Base-by-base conservation (phyloP, 2,797 vertebrate genomes). In the Channa striata region DNA sequence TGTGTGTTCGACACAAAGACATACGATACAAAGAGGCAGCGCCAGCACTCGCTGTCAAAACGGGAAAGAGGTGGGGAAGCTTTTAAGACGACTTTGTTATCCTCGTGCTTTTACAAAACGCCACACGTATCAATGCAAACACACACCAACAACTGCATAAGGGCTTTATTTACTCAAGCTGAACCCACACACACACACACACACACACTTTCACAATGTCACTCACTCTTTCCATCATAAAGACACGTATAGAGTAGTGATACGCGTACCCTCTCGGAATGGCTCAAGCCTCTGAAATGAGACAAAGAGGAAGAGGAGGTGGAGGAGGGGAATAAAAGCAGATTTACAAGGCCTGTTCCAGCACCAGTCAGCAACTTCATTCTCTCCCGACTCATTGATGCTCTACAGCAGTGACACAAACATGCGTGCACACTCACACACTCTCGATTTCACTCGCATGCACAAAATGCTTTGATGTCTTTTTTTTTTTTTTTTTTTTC, bases 341-440 rank as follows among this genome's bases (percentile, higher is more conserved):
- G 87, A 87, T 87, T 89, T 82, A 84, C 68, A 84, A 74, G 76
- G 72, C 59, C 59, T 72, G 51, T 74, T 88, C 71, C 78, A 82
- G 78, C 63, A 68, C 59, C 66, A 82, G 78, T 89, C 88, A 91
- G 86, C 88, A 89, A 65, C 78, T 87, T 81, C 71, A 80, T 87
- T 79, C 67, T 89, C 51, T 75, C 48, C 46, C 59, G 56, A 52
- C 48, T 37, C 51, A 14, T 51, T 64, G 69, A 79, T 58, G 78
- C 70, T 85, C 78, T 74, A 54, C 56, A 81, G 67, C 72, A 69
- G 57, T 40, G 68, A 74, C 57, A 77, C 73, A 61, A 5, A n/a
- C 57, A 51, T 8, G 8, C 65, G 42, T 30, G 6, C 69, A 44
- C 30, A 17, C 37, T n/a, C 25, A 37, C 17, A 23, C 50, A 51